Base-by-base conservation (phyloP, 2,888 invertebrate genomes). In the Acleris cristana region DNA sequence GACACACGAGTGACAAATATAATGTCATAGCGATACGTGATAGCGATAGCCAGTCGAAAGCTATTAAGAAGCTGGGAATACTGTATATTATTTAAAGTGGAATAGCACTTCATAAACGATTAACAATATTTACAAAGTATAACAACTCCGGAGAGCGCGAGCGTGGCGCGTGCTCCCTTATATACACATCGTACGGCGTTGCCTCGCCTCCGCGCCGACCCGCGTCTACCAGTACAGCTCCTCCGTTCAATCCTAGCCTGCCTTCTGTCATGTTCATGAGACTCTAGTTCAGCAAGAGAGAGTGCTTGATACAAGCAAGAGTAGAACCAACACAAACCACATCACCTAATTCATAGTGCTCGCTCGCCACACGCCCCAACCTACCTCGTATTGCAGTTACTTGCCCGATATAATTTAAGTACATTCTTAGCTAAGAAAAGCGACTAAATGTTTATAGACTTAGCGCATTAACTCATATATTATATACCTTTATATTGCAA, bases 41-140 rank as follows among this genome's bases (percentile, higher is more conserved):
- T 26, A 26, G 26, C 26, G 26, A 26, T 26, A 26, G 26, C 26
- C 7, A 26, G 26, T 8, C 26, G 26, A 26, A 26, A 26, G 26
- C 26, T 26, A 26, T 26, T 26, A 26, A 26, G 26, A 26, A 26
- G 26, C 26, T 26, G 26, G 26, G 7, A 26, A 26, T 26, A 8
- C 26, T 26, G 26, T 8, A 77, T 74, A 74, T 75, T 75, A 76
- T 76, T 75, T 79, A 77, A 77, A 77, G 81, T 83, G 81, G 79
- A 83, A 84, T 84, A 88, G 83, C 85, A 85, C 84, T 87, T 86
- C 80, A 85, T 78, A 84, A 79, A 75, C 80, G 79, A 79, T 79
- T 85, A 88, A 89, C 87, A 86, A 88, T 90, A 90, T 90, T 88
- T 90, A 90, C 89, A 90, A 82, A 83, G 81, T 80, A 83, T 83